These are phyloP conservation scores for Chinchilla lanigera DNA, from an alignment of 2,113 vertebrate species.

Conservation along the genomic window DNA sequence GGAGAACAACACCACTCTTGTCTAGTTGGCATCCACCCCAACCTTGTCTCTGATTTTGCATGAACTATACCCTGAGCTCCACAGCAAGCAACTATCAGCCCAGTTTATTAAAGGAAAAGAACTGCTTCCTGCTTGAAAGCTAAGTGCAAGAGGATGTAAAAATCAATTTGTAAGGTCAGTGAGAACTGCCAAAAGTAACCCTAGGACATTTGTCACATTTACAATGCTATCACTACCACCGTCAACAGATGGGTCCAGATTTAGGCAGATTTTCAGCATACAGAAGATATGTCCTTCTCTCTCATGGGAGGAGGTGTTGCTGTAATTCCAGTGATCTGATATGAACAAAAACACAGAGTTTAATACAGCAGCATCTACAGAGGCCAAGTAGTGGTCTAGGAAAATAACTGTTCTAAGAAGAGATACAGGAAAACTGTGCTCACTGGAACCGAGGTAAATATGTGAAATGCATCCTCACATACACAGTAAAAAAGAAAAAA, in stretches of 20 bases:
- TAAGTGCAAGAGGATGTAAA: conserved; percentile 44
- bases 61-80: neutral
- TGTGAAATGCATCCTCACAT: neutral
- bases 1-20: neutral
- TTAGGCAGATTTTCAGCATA: neutral
- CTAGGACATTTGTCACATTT: conserved; percentile 12
- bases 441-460: neutral
- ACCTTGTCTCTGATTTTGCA: neutral
- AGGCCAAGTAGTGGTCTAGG: neutral
- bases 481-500: neutral
- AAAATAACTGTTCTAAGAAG: neutral
- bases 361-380: neutral
- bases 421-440: neutral
- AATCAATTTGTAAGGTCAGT: neutral
- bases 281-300: neutral
- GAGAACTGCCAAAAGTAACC: neutral
- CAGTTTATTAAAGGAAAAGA: conserved; percentile 36
- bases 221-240: neutral
- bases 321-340: neutral
- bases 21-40: neutral
- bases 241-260: neutral
- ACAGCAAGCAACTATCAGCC: neutral
- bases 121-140: conserved; percentile 15
- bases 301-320: neutral
- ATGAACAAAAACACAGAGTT: neutral